These are phyloP conservation scores for Ictalurus furcatus DNA, from an alignment of 2,113 vertebrate species.

Conservation along the genomic window DNA sequence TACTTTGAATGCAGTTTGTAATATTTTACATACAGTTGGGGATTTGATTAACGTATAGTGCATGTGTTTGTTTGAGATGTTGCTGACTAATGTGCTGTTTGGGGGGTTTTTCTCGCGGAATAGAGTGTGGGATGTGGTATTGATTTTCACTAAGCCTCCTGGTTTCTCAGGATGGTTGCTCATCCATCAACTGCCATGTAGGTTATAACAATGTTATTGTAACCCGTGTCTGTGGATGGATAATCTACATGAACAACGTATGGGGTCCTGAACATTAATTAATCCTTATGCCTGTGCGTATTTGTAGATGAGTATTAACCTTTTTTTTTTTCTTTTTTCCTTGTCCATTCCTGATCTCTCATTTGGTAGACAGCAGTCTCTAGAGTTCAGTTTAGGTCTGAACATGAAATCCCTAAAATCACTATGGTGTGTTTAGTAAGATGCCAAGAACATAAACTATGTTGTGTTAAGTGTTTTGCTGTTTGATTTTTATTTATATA, in stretches of 20 bases:
- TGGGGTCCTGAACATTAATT: background rate
- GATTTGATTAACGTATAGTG: conserved; percentile 1
- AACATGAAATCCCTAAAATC: background rate
- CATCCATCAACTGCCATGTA: conserved; percentile 26
- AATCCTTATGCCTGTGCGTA: conserved; percentile 14
- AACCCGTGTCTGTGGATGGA: conserved; percentile 1
- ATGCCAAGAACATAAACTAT: background rate
- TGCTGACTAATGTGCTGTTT: conserved; percentile 19
- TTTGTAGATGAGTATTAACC: background rate
- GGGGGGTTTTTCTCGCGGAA: conserved; percentile 24
- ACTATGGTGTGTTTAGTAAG: background rate
- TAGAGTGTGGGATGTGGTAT: conserved; percentile 37
- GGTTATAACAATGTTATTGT: background rate
- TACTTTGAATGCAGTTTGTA: background rate
- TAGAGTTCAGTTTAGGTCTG: background rate
- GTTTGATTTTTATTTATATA: background rate
- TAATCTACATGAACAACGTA: background rate
- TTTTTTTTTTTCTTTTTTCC: background rate
- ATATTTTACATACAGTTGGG: background rate
- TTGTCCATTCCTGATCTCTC: background rate
- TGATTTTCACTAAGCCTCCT: conserved; percentile 50
- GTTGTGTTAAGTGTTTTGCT: background rate
- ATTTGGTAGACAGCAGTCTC: background rate
- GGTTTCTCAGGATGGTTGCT: conserved; percentile 18
- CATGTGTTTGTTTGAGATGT: conserved; percentile 14